Conservation (phyloP, 2,797 vertebrate species). For the Pteronotus mesoamericanus region DNA sequence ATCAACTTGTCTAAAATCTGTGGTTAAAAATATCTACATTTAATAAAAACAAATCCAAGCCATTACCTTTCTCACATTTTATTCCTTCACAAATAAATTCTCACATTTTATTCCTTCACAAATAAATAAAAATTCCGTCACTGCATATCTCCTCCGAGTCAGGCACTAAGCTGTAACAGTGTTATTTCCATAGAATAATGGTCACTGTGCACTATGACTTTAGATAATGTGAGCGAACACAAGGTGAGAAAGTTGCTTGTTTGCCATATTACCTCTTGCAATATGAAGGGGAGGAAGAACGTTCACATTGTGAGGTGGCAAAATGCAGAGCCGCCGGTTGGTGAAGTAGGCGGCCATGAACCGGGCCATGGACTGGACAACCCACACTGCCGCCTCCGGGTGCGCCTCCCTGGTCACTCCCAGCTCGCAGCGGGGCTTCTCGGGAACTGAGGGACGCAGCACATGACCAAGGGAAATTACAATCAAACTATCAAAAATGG, state of each 20-base stretch:
- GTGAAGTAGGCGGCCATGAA: slow-evolving; percentile 98
- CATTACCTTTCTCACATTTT: not conserved
- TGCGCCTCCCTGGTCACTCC: slow-evolving; percentile 79
- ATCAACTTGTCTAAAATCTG: not conserved
- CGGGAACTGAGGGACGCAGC: slow-evolving; percentile 61
- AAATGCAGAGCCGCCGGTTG: slow-evolving; percentile 87
- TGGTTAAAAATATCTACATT: not conserved
- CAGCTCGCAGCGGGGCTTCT: slow-evolving; percentile 66
- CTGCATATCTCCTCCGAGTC: not conserved
- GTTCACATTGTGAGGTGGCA: slow-evolving; percentile 90
- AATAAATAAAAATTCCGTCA: too few species aligned
- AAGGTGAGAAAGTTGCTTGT: not conserved
- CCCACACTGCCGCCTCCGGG: slow-evolving; percentile 84
- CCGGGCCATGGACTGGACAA: slow-evolving; percentile 90
- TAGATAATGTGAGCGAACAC: not conserved
- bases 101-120: not conserved
- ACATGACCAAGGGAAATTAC: not conserved
- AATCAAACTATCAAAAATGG: not conserved
- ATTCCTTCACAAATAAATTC: not conserved
- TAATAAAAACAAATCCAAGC: not conserved
- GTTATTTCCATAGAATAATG: not conserved
- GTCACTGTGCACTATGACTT: not conserved
- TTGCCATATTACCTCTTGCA: slow-evolving; percentile 81
- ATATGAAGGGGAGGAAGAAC: slow-evolving; percentile 89
- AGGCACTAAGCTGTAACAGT: not conserved